Percentiles rank a stretch among this genome's conserved stretches.
phyloP scores from a whole-genome alignment of 2,113 vertebrate species.

The Callionymus lyra region DNA sequence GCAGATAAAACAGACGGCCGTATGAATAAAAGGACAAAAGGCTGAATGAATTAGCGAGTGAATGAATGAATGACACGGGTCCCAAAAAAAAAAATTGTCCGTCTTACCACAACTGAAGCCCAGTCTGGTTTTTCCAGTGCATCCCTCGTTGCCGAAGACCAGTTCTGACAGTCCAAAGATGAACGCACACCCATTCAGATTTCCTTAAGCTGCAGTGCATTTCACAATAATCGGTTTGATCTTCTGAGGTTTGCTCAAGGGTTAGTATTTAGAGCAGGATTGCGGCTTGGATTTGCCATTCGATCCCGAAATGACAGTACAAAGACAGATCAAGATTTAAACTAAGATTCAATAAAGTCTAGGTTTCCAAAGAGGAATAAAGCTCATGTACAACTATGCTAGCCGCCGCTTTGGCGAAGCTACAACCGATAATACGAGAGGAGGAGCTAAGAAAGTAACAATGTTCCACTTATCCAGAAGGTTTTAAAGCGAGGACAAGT shows the following conservation, averaged over 20 bases:
- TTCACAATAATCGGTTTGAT: constrained; percentile 26
- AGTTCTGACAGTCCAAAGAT: constrained; percentile 13
- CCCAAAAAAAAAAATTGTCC: background rate
- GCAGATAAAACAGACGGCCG: constrained; percentile 11
- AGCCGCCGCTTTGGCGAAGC: no score
- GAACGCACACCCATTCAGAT: constrained; percentile 14
- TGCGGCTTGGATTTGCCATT: constrained; percentile 15
- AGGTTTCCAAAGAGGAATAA: no score
- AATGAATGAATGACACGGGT: constrained; percentile 33
- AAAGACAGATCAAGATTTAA: constrained; percentile 22
- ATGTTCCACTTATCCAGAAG: no score
- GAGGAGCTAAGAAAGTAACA: no score
- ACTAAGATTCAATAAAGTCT: constrained; percentile 5
- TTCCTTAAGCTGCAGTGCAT: constrained; percentile 19
- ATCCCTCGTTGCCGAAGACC: background rate
- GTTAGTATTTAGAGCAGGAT: constrained; percentile 16
- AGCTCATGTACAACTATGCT: no score
- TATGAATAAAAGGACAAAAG: constrained; percentile 33
- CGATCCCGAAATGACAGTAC: constrained; percentile 18
- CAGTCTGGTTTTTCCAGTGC: background rate
- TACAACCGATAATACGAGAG: no score
- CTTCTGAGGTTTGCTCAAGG: constrained; percentile 28
- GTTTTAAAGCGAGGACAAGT: no score
- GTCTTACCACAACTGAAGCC: background rate
- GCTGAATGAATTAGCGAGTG: constrained; percentile 30